Percentiles rank a stretch among this genome's conserved stretches.
Evolutionary conservation across 1,140 invertebrate genomes (phyloP).

Genomic region (Glossosoma conforme): DNA sequence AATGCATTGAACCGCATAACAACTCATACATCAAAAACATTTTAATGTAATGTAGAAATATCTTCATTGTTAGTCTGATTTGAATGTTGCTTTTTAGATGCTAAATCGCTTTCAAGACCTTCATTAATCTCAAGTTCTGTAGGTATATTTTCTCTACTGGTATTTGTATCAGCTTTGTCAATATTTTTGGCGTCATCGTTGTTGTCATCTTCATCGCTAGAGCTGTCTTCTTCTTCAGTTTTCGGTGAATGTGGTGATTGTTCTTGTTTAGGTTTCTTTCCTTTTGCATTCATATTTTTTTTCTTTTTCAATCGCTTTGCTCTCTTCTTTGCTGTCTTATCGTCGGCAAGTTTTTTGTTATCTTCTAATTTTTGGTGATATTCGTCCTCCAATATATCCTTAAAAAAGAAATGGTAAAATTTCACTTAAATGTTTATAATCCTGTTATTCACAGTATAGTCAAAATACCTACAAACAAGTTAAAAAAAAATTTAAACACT

Average conservation of each 20-base stretch:
- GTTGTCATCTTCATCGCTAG: conserved; percentile 32
- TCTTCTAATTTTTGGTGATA: conserved; percentile 79
- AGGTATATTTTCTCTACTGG: too few species aligned
- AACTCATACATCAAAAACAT: too few species aligned
- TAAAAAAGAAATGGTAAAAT: conserved; percentile 34
- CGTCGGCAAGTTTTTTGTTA: conserved; percentile 70
- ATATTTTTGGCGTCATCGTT: conserved; percentile 19
- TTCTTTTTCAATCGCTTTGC: conserved; percentile 79
- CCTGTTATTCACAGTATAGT: conserved; percentile 3
- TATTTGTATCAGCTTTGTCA: conserved; percentile 26
- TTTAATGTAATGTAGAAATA: too few species aligned
- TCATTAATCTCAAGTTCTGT: too few species aligned
- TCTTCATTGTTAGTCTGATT: too few species aligned
- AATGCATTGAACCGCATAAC: too few species aligned
- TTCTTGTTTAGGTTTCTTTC: conserved; percentile 48
- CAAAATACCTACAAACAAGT: conserved; percentile 6
- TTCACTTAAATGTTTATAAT: conserved; percentile 12
- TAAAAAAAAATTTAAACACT: conserved; percentile 4
- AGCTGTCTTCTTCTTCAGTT: conserved; percentile 37
- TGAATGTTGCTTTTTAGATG: too few species aligned
- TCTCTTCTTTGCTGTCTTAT: conserved; percentile 78
- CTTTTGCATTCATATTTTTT: conserved; percentile 51
- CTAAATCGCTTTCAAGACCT: too few species aligned
- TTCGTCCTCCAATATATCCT: conserved; percentile 77
- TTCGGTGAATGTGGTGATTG: conserved; percentile 30